These are phyloP conservation scores for Drosophila emarginata DNA, from an alignment of 2,888 invertebrate genomes.

Conservation along the genomic window DNA sequence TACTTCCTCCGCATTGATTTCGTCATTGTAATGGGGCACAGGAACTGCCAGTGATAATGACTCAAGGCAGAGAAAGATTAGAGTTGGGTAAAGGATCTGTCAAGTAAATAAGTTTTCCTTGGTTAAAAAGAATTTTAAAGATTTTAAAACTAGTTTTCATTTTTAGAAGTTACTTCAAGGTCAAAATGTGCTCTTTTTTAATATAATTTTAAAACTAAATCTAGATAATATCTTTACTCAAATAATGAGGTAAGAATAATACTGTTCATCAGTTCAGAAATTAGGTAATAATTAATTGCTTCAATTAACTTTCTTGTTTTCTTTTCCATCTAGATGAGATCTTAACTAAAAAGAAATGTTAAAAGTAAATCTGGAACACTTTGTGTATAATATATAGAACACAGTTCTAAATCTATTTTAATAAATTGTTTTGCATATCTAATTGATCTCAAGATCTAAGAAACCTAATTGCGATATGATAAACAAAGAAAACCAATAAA, in stretches of 20 bases:
- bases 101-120: neutral
- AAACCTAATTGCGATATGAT: slow-evolving; percentile 33
- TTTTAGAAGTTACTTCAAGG: no score
- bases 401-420: slow-evolving; percentile 20
- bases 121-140: no score
- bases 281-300: neutral
- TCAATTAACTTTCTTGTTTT: neutral
- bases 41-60: slow-evolving; percentile 47
- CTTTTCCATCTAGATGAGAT: neutral
- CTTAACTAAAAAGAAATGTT: slow-evolving; percentile 10
- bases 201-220: neutral
- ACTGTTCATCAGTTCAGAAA: neutral
- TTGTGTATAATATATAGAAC: slow-evolving; percentile 21
- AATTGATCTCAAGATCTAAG: slow-evolving; percentile 45
- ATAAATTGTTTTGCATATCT: slow-evolving; percentile 39
- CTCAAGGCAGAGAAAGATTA: slow-evolving; percentile 20
- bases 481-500: slow-evolving; percentile 14
- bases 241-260: no score
- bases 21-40: slow-evolving; percentile 20
- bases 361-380: neutral
- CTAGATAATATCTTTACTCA: neutral
- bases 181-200: no score
- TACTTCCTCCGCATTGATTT: slow-evolving; percentile 28
- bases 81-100: neutral
- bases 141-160: no score